Evolutionary conservation across 2,797 vertebrate genomes (phyloP).

Genomic region (Basileuterus tristriatus): DNA sequence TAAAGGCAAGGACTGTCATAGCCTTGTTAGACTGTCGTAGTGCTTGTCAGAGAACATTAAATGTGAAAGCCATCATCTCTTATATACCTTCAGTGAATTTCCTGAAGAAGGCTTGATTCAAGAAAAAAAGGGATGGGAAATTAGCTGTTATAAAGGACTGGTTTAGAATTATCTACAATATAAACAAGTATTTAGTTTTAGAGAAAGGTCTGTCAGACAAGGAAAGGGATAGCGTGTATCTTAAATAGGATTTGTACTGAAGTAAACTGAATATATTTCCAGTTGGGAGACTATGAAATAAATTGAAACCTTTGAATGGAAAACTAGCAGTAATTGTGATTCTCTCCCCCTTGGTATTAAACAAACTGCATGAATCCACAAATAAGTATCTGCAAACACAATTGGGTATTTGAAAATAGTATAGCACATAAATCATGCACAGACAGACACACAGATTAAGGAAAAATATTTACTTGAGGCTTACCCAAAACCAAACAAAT

Average conservation of each 20-base stretch:
- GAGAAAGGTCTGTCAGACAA: conserved; percentile 4
- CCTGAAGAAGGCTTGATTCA: neutral
- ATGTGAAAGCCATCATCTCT: neutral
- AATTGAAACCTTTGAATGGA: conserved; percentile 35
- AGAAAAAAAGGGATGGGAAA: neutral
- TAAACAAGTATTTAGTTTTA: neutral
- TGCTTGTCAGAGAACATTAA: neutral
- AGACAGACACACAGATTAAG: conserved; percentile 69
- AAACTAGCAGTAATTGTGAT: conserved; percentile 44
- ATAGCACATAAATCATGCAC: conserved; percentile 67
- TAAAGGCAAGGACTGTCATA: neutral
- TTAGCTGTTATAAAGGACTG: neutral
- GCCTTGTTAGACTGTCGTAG: neutral
- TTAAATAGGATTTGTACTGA: conserved; percentile 7
- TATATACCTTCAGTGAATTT: neutral
- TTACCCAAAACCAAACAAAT: conserved; percentile 63
- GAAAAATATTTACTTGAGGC: conserved; percentile 67
- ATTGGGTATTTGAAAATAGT: conserved; percentile 55
- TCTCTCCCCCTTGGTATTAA: conserved; percentile 54
- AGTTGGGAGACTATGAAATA: conserved; percentile 26
- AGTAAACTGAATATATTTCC: conserved; percentile 21
- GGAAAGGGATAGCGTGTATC: neutral
- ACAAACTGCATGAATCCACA: conserved; percentile 50
- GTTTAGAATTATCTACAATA: neutral
- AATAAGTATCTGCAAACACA: conserved; percentile 60